Evolutionary conservation across 2,888 invertebrate genomes (phyloP), one percentile per base, ranked within the genome.

Genomic region (Meandrusa payeni): DNA sequence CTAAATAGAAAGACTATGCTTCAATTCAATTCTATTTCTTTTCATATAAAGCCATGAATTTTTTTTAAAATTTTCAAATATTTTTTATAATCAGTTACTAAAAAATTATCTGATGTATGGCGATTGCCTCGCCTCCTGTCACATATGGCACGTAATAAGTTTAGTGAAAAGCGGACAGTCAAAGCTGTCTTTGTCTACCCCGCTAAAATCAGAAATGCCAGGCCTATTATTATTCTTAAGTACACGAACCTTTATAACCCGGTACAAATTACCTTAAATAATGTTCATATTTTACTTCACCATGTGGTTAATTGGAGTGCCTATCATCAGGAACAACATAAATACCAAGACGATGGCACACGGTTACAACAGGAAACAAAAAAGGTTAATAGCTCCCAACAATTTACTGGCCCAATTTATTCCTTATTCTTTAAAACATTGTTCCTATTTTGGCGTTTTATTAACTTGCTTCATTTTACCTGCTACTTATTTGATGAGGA

Each of bases 271-370:
- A 80, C 80, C 66, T 76, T 73, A 75, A 80, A 83, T 81, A 73
- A 76, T 80, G 76, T 85, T 75, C 77, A 76, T 79, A 80, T 76
- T 71, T 76, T 76, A 81, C 82, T 85, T 82, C 71, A 70, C 71
- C 86, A 86, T 83, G 79, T 83, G 87, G 81, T 85, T 80, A 85
- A 85, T 86, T 85, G 70, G 73, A 70, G 75, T 67, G 73, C 72
- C 76, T 75, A 73, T 72, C 64, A 69, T 64, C 61, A 68, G 57
- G 59, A 64, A 61, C 59, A 69, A 79, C 80, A 82, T 77, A 85
- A 83, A 82, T 77, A 80, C 75, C 64, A 55, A 70, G 73, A 81
- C 71, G 69, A 78, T 69, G 64, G 64, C 65, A 68, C 64, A 64
- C 70, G 67, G 65, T 64, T 61, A 62, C 59, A 61, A 39, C 45